Conservation (phyloP, 2,113 vertebrate genomes). For the Etheostoma cragini region DNA sequence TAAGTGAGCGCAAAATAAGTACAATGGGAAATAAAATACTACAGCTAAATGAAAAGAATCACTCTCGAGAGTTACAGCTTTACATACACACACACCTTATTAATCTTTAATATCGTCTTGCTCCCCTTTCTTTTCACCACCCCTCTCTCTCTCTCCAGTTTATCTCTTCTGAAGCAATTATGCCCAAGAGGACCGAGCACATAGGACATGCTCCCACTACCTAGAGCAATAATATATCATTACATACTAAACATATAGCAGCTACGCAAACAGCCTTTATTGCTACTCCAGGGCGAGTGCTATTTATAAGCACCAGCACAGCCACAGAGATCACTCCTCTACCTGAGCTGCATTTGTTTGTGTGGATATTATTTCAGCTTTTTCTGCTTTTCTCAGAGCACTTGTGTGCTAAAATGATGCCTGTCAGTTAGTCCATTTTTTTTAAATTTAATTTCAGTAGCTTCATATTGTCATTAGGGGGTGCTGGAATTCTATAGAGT, state of each 20-base stretch:
- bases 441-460: slow-evolving; percentile 63
- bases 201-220: slow-evolving; percentile 76
- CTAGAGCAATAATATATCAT: slow-evolving; percentile 80
- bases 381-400: slow-evolving; percentile 1
- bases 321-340: slow-evolving; percentile 46
- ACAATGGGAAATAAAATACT: slow-evolving; percentile 68
- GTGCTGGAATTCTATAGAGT: slow-evolving; percentile 84
- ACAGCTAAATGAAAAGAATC: slow-evolving; percentile 76
- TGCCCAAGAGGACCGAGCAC: slow-evolving; percentile 74
- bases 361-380: slow-evolving; percentile 9
- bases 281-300: slow-evolving; percentile 78
- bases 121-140: slow-evolving; percentile 12
- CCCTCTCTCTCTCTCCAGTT: slow-evolving; percentile 52
- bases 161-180: slow-evolving; percentile 74
- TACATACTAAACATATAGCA: slow-evolving; percentile 77
- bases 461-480: slow-evolving; percentile 81
- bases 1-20: slow-evolving; percentile 63
- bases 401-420: neutral
- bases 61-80: slow-evolving; percentile 69
- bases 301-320: slow-evolving; percentile 68
- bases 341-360: slow-evolving; percentile 59
- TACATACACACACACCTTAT: slow-evolving; percentile 68
- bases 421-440: slow-evolving; percentile 46
- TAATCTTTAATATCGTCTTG: slow-evolving; percentile 78
- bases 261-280: slow-evolving; percentile 79